These are phyloP conservation scores for Periplaneta americana DNA, from an alignment of 1,140 invertebrate species.

Conservation along the genomic window DNA sequence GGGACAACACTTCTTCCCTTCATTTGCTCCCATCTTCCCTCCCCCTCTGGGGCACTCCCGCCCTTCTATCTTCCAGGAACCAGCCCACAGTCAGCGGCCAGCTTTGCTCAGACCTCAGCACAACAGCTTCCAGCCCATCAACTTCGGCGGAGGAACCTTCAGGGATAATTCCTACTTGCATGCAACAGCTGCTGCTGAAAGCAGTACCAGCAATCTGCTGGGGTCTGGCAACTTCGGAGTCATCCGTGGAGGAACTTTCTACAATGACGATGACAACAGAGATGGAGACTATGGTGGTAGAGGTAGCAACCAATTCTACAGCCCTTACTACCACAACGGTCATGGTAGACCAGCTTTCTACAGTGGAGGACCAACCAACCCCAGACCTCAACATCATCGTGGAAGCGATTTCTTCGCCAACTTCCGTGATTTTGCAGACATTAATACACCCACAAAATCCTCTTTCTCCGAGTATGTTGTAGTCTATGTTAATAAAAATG, in stretches of 20 bases:
- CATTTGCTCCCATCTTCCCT: slow-evolving; percentile 27
- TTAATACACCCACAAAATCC: slow-evolving; percentile 72
- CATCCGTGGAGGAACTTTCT: slow-evolving; percentile 80
- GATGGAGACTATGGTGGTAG: slow-evolving; percentile 42
- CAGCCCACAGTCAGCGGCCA: slow-evolving; percentile 16
- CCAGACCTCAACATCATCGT: slow-evolving; percentile 47
- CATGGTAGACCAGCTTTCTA: slow-evolving; percentile 49
- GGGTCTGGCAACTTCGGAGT: slow-evolving; percentile 87
- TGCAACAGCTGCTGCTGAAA: not conserved
- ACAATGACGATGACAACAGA: slow-evolving; percentile 56
- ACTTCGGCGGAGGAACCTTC: slow-evolving; percentile 6
- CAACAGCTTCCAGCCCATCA: slow-evolving; percentile 16
- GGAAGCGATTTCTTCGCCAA: slow-evolving; percentile 70
- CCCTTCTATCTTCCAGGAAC: slow-evolving; percentile 25
- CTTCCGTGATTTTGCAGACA: slow-evolving; percentile 83
- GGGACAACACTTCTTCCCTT: slow-evolving; percentile 28
- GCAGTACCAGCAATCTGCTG: slow-evolving; percentile 42
- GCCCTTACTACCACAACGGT: slow-evolving; percentile 27
- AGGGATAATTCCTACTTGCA: not conserved
- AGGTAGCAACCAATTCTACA: slow-evolving; percentile 24
- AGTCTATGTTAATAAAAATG: slow-evolving; percentile 42
- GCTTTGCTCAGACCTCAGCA: slow-evolving; percentile 11
- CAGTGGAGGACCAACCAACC: slow-evolving; percentile 46
- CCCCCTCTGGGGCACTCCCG: slow-evolving; percentile 21
- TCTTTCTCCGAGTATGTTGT: slow-evolving; percentile 77